phyloP scores from a whole-genome alignment of 1,140 invertebrate genomes.

The Lordiphosa collinella region DNA sequence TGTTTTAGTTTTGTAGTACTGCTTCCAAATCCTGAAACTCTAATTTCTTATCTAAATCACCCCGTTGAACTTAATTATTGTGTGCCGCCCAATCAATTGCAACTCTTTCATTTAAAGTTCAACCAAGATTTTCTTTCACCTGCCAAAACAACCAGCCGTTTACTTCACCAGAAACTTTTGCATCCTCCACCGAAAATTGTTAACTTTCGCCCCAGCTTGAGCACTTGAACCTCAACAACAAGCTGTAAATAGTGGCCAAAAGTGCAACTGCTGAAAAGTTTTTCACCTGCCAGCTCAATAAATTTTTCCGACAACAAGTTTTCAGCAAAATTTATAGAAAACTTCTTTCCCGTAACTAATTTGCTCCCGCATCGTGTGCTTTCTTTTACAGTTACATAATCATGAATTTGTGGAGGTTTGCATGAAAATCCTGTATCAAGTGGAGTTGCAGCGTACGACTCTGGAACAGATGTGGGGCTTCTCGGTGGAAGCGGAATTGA shows the following conservation, averaged over 20 bases:
- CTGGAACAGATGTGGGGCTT: constrained; percentile 98
- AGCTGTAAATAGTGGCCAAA: constrained; percentile 43
- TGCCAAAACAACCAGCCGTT: not conserved
- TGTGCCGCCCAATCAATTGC: constrained; percentile 7
- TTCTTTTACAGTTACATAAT: constrained; percentile 88
- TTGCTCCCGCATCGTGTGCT: constrained; percentile 10
- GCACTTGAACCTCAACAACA: constrained; percentile 36
- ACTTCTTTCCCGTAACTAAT: constrained; percentile 30
- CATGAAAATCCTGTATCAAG: constrained; percentile 97
- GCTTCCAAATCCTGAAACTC: not conserved
- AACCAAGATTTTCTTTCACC: constrained; percentile 1
- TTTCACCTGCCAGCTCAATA: constrained; percentile 10
- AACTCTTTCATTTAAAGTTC: constrained; percentile 2
- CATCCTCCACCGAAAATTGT: too few species aligned
- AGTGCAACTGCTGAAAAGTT: constrained; percentile 46
- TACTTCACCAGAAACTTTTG: too few species aligned
- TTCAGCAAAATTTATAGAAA: constrained; percentile 48
- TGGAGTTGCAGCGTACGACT: constrained; percentile 92
- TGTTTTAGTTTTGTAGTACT: too few species aligned
- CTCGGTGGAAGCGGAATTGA: constrained; percentile 97
- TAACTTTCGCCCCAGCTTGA: too few species aligned
- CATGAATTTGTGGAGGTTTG: constrained; percentile 98
- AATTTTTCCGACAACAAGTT: constrained; percentile 17
- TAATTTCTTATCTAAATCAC: not conserved
- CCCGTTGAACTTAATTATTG: constrained; percentile 1